Conservation (phyloP, 2,797 vertebrate species). For the Coranthus polyacanthus region DNA sequence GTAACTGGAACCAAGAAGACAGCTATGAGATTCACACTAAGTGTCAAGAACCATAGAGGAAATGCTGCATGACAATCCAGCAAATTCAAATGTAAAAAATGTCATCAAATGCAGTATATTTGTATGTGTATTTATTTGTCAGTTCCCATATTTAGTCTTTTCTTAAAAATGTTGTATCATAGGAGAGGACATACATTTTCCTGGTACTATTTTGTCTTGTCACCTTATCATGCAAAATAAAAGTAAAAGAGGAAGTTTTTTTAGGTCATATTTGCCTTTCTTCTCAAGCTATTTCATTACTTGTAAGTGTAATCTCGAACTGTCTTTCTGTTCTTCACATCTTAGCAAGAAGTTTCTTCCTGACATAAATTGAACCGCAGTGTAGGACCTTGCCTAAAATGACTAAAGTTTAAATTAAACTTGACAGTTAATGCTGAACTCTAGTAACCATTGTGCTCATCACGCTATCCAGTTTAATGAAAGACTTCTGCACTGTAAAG, state of each 20-base stretch:
- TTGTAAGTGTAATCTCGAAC: no score
- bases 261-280: no score
- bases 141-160: no score
- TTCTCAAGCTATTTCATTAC: no score
- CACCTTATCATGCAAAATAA: no score
- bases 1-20: slow-evolving; percentile 22
- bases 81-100: neutral
- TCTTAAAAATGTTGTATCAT: no score
- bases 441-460: neutral
- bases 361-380: neutral
- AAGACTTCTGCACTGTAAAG: neutral
- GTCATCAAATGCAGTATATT: neutral
- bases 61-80: slow-evolving; percentile 17
- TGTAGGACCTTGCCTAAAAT: neutral
- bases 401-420: neutral
- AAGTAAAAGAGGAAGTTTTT: no score
- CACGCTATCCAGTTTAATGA: neutral
- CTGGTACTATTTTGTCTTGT: no score
- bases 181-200: no score
- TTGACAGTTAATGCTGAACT: neutral
- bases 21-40: slow-evolving; percentile 12
- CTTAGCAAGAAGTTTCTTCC: neutral
- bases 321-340: no score
- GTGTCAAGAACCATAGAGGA: slow-evolving; percentile 1
- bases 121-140: neutral